These are phyloP conservation scores for Nephrocerus scutellatus DNA, from an alignment of 2,888 invertebrate species.

Conservation along the genomic window DNA sequence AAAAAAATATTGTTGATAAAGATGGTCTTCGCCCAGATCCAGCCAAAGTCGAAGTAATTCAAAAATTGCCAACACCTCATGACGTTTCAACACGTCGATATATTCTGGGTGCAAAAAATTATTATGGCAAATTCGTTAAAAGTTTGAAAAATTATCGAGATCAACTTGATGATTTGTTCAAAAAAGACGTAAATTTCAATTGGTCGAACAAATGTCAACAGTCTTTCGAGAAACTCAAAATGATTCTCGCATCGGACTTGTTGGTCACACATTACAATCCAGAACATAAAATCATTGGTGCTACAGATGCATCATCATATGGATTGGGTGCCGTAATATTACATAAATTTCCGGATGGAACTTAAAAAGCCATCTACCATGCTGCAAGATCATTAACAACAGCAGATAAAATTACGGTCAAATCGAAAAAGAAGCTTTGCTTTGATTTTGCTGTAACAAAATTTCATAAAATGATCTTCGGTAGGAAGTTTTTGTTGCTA, in stretches of 20 bases:
- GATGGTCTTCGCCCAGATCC: conserved; percentile 13
- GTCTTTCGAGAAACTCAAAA: conserved; percentile 19
- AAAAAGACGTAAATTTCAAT: conserved; percentile 12
- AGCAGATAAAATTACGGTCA: conserved; percentile 19
- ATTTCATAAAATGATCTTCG: conserved; percentile 17
- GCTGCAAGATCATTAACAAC: conserved; percentile 14
- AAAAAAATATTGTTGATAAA: conserved; percentile 13
- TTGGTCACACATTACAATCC: conserved; percentile 17
- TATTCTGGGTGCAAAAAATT: conserved; percentile 16
- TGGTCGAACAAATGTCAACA: conserved; percentile 16
- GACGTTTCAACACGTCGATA: conserved; percentile 13
- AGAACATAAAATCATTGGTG: conserved; percentile 11
- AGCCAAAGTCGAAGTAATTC: conserved; percentile 9
- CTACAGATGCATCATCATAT: conserved; percentile 15
- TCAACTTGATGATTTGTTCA: conserved; percentile 15
- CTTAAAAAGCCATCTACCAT: conserved; percentile 16
- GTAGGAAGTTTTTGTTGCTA: conserved; percentile 17
- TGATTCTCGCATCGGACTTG: conserved; percentile 13
- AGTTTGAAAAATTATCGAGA: conserved; percentile 10
- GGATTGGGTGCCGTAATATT: conserved; percentile 15
- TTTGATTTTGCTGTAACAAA: conserved; percentile 19
- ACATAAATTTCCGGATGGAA: conserved; percentile 15
- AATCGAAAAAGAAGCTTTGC: conserved; percentile 20
- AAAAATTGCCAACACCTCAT: conserved; percentile 14
- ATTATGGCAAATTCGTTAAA: conserved; percentile 17